Conservation (phyloP, 1,140 invertebrate species). For the Saccostrea echinata region DNA sequence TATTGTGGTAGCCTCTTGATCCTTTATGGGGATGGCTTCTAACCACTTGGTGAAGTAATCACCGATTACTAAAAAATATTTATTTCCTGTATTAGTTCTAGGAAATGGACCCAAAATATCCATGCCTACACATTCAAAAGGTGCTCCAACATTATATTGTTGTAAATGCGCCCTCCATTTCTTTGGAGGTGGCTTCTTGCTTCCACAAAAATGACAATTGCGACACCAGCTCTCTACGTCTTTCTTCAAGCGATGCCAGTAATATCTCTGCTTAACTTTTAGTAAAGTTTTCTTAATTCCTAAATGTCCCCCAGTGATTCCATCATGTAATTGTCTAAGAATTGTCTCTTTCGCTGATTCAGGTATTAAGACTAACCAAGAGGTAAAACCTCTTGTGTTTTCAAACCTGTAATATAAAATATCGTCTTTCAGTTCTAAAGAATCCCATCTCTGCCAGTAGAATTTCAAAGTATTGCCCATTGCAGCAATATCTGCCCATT, state of each 20-base stretch:
- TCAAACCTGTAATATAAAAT: conserved; percentile 4
- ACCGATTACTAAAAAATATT: conserved; percentile 18
- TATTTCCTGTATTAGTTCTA: conserved; percentile 14
- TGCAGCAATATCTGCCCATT: background rate
- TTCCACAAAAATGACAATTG: no score
- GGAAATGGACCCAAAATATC: conserved; percentile 44
- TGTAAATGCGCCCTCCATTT: no score
- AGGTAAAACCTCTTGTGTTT: background rate
- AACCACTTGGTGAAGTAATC: no score
- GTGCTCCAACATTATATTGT: no score
- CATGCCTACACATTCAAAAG: background rate
- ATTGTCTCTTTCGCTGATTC: background rate
- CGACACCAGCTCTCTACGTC: no score
- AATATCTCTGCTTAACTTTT: no score
- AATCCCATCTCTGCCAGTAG: background rate
- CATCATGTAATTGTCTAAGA: background rate
- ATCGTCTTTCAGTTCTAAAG: background rate
- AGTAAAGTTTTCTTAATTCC: no score
- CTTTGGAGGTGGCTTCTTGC: no score
- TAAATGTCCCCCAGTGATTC: background rate
- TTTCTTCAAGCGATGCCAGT: no score
- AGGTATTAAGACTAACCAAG: background rate
- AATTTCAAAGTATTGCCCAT: background rate
- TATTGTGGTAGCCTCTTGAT: conserved; percentile 56
- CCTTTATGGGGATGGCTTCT: no score